Percentiles rank a stretch among this genome's conserved stretches.
These are phyloP conservation scores for Spea hammondii DNA, from an alignment of 2,797 vertebrate genomes.

Conservation along the genomic window DNA sequence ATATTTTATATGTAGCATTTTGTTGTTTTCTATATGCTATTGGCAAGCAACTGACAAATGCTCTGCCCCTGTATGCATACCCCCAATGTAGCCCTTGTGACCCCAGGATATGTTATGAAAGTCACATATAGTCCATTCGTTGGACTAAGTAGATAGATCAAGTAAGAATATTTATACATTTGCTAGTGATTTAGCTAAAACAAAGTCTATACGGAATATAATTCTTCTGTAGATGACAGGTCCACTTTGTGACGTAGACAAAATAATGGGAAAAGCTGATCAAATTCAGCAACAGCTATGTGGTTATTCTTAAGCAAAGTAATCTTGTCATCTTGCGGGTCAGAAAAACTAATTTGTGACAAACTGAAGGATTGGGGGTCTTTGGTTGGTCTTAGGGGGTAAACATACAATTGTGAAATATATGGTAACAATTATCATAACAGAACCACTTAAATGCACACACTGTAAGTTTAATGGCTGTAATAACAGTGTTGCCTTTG, in stretches of 20 bases:
- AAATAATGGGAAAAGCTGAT: neutral
- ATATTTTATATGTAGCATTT: too few species aligned
- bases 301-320: neutral
- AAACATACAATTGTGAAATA: neutral
- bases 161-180: too few species aligned
- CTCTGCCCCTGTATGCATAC: too few species aligned
- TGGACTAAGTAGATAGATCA: too few species aligned
- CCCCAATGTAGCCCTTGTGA: too few species aligned
- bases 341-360: neutral
- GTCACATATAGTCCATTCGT: too few species aligned
- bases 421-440: slow-evolving; percentile 5
- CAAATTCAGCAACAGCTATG: neutral
- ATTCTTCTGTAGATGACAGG: too few species aligned
- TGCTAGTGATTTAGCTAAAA: too few species aligned
- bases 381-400: neutral
- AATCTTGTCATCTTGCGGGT: neutral
- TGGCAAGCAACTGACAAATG: too few species aligned
- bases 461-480: neutral
- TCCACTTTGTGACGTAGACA: neutral
- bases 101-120: too few species aligned
- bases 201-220: too few species aligned
- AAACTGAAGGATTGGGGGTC: neutral
- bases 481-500: neutral
- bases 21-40: too few species aligned
- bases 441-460: neutral